A percentile compares a stretch with the other conserved stretches of the same genome.
Evolutionary conservation across 1,140 invertebrate genomes (phyloP).

Genomic region (Nasonia vitripennis): DNA sequence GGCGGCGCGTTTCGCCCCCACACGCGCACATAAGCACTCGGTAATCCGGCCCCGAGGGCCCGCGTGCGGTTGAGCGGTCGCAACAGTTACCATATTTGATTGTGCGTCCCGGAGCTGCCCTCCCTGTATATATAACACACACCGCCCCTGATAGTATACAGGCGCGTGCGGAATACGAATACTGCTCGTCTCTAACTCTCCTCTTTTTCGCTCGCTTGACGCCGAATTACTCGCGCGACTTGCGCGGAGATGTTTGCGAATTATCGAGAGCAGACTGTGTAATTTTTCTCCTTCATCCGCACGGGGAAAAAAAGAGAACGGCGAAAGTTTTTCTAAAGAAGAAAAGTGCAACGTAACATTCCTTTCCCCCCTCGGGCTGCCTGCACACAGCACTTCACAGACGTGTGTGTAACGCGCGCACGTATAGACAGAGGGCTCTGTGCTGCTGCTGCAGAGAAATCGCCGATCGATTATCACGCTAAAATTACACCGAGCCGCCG

Average conservation of each 20-base stretch:
- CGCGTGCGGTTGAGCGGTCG: slow-evolving; percentile 72
- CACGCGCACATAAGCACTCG: slow-evolving; percentile 34
- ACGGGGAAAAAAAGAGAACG: not conserved
- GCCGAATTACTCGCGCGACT: not conserved
- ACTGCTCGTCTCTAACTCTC: not conserved
- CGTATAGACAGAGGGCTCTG: not conserved
- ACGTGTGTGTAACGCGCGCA: not conserved
- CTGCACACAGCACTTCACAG: not conserved
- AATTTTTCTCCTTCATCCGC: not conserved
- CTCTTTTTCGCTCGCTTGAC: slow-evolving; percentile 53
- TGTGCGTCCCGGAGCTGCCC: slow-evolving; percentile 38
- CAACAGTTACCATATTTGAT: slow-evolving; percentile 75
- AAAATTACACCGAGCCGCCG: slow-evolving; percentile 49
- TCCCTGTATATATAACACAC: not conserved
- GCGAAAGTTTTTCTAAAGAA: slow-evolving; percentile 21
- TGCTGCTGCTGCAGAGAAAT: slow-evolving; percentile 16
- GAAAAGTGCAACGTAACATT: slow-evolving; percentile 36
- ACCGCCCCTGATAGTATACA: not conserved
- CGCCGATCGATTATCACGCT: slow-evolving; percentile 51
- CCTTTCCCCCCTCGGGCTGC: not conserved
- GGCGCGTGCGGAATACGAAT: not conserved
- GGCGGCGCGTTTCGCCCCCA: slow-evolving; percentile 61
- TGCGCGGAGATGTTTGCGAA: not conserved
- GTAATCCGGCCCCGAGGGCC: slow-evolving; percentile 72
- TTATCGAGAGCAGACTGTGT: not conserved